Percentiles rank a stretch among this genome's conserved stretches.
Evolutionary conservation across 2,888 invertebrate genomes (phyloP).

Genomic region (Nomada ruficornis): DNA sequence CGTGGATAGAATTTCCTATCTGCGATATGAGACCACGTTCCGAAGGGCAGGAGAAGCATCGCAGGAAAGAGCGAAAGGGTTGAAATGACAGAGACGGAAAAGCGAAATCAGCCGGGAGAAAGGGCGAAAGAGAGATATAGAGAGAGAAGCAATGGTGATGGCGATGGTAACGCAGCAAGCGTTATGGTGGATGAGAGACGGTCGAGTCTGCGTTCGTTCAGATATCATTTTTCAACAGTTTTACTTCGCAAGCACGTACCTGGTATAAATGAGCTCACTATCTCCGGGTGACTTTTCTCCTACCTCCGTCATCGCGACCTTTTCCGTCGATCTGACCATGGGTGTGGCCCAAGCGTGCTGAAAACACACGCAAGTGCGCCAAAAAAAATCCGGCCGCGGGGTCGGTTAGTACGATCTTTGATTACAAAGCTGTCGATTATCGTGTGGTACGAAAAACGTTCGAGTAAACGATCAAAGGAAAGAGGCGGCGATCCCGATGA

Average conservation of each 20-base stretch:
- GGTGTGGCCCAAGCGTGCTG: not conserved
- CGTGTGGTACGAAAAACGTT: conserved; percentile 17
- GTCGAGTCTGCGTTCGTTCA: conserved; percentile 59
- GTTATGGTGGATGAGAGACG: conserved; percentile 56
- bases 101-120: conserved; percentile 19
- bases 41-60: conserved; percentile 20
- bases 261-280: conserved; percentile 77
- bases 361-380: not conserved
- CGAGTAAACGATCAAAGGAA: conserved; percentile 15
- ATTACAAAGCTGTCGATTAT: conserved; percentile 35
- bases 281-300: conserved; percentile 61
- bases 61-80: conserved; percentile 38
- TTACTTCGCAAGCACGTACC: conserved; percentile 74
- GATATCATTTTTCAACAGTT: conserved; percentile 80
- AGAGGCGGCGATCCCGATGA: not conserved
- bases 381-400: not conserved
- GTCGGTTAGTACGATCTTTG: conserved; percentile 19
- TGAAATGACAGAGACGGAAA: conserved; percentile 36
- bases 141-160: conserved; percentile 49
- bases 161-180: conserved; percentile 59
- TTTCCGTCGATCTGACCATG: conserved; percentile 42
- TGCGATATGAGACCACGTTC: conserved; percentile 64
- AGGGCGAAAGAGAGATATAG: conserved; percentile 43
- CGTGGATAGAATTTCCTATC: conserved; percentile 68
- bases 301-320: conserved; percentile 15